A percentile compares a stretch with the other conserved stretches of the same genome.
These are phyloP conservation scores for Myxocyprinus asiaticus DNA, from an alignment of 2,113 vertebrate species.

Conservation along the genomic window DNA sequence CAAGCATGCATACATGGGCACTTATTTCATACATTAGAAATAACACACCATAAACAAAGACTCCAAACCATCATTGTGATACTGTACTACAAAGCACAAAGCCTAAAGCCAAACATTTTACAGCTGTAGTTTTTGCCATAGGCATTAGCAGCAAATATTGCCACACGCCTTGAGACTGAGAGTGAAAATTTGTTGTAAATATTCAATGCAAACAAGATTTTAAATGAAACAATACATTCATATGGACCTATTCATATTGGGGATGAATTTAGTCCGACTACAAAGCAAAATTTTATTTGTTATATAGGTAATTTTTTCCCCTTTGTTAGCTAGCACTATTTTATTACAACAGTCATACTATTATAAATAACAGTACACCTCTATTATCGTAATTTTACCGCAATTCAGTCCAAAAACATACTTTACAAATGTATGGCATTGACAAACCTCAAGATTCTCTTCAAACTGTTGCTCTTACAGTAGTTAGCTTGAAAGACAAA, in stretches of 20 bases:
- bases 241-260: not conserved
- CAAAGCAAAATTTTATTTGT: not conserved
- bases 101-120: not conserved
- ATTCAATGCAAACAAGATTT: not conserved
- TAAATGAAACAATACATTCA: not conserved
- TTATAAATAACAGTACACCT: too few relatives aligned
- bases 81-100: not conserved
- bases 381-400: too few relatives aligned
- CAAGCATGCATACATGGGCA: not conserved
- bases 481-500: too few relatives aligned
- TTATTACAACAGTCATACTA: too few relatives aligned
- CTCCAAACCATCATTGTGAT: not conserved
- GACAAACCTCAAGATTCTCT: too few relatives aligned
- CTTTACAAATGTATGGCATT: too few relatives aligned
- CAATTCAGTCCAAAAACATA: too few relatives aligned
- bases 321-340: not conserved
- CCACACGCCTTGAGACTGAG: not conserved
- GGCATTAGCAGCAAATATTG: not conserved
- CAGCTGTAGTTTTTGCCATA: not conserved
- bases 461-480: too few relatives aligned
- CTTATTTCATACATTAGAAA: not conserved
- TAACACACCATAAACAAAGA: not conserved
- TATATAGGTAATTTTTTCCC: not conserved
- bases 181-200: not conserved
- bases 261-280: not conserved